Percentiles rank a stretch among this genome's conserved stretches.
Evolutionary conservation across 2,113 vertebrate genomes (phyloP).

Genomic region (Colossoma macropomum): DNA sequence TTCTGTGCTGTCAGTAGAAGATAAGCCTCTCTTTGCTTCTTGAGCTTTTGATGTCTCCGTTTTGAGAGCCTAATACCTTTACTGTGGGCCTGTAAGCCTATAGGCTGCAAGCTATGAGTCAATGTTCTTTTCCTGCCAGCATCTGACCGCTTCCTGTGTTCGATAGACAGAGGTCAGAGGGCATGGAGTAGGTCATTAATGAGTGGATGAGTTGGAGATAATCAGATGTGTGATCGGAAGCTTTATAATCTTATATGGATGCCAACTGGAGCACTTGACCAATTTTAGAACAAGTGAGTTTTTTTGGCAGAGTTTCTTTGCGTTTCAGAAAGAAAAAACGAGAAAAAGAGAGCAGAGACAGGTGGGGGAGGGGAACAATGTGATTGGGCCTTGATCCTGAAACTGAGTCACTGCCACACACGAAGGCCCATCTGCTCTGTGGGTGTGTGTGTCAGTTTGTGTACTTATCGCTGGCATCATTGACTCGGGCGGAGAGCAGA

Average conservation of each 20-base stretch:
- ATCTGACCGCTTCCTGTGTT: slow-evolving; percentile 16
- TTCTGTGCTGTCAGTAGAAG: slow-evolving; percentile 18
- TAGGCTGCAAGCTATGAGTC: background rate
- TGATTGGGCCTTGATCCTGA: slow-evolving; percentile 38
- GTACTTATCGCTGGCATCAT: slow-evolving; percentile 29
- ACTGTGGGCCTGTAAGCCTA: background rate
- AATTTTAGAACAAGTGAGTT: slow-evolving; percentile 13
- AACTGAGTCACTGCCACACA: slow-evolving; percentile 42
- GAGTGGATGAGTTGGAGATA: slow-evolving; percentile 4
- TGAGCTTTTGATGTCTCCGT: slow-evolving; percentile 13
- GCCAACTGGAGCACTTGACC: slow-evolving; percentile 31
- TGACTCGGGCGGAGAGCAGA: slow-evolving; percentile 12
- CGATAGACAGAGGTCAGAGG: slow-evolving; percentile 38
- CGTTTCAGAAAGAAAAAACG: background rate
- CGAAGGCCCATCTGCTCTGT: slow-evolving; percentile 51
- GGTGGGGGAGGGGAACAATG: slow-evolving; percentile 21
- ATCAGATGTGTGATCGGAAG: background rate
- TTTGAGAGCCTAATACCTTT: slow-evolving; percentile 20
- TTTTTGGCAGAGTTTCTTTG: slow-evolving; percentile 5
- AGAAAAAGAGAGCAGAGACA: slow-evolving; percentile 12
- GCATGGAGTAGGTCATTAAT: slow-evolving; percentile 41
- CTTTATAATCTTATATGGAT: background rate
- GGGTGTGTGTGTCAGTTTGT: slow-evolving; percentile 31
- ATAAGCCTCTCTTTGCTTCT: slow-evolving; percentile 20
- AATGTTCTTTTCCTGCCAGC: background rate